Conservation (phyloP, 2,113 vertebrate genomes). For the Lamprotornis superbus region DNA sequence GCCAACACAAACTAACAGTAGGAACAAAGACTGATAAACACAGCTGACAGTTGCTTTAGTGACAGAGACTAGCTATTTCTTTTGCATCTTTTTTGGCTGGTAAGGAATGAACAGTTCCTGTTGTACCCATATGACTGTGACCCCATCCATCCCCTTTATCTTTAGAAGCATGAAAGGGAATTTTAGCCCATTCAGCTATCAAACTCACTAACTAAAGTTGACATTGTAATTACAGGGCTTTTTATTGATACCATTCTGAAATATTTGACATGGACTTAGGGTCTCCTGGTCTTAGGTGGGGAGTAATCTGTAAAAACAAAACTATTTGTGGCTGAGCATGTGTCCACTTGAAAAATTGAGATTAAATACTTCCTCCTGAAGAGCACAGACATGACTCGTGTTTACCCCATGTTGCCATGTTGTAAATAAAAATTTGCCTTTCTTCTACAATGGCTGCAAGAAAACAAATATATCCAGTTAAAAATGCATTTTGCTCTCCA, state of each 20-base stretch:
- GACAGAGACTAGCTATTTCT: not conserved
- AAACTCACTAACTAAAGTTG: not conserved
- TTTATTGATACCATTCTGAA: not conserved
- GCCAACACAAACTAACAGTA: not conserved
- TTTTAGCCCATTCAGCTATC: not conserved
- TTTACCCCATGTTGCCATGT: not conserved
- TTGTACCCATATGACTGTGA: not conserved
- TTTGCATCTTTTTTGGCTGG: not conserved
- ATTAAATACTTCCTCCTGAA: not conserved
- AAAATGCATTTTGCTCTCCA: not conserved
- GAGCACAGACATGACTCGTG: not conserved
- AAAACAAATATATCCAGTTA: not conserved
- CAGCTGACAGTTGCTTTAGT: not conserved
- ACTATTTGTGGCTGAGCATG: not conserved
- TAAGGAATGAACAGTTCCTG: not conserved
- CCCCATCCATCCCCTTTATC: not conserved
- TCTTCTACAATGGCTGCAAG: not conserved
- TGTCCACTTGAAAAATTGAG: not conserved
- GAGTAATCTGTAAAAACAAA: not conserved
- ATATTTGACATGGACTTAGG: not conserved
- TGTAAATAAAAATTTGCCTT: not conserved
- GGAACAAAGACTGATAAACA: not conserved
- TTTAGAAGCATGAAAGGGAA: not conserved
- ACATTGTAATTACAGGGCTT: accelerated
- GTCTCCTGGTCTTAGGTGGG: not conserved